These are phyloP conservation scores for Lasiurus borealis DNA, from an alignment of 2,113 vertebrate genomes.

Conservation along the genomic window DNA sequence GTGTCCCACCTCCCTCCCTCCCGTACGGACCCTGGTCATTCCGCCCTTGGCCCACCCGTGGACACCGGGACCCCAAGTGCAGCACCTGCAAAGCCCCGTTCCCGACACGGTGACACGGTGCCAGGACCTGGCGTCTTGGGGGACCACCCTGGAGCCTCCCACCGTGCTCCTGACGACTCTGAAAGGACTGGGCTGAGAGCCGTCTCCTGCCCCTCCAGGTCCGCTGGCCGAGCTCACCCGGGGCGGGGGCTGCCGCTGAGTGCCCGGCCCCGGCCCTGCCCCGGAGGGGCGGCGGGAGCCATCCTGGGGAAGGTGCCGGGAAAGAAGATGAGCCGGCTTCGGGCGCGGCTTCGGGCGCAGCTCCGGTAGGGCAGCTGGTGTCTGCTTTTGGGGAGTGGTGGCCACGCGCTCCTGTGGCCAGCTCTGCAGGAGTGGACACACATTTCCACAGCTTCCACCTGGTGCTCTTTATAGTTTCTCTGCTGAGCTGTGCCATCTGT, in stretches of 20 bases:
- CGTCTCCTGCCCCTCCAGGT: rapidly evolving
- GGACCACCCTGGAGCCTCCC: not conserved
- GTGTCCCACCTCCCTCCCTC: not conserved
- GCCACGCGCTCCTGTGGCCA: not conserved
- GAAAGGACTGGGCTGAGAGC: not conserved
- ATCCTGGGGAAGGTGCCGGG: not conserved
- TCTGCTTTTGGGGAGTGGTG: not conserved
- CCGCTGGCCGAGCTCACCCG: too few relatives aligned
- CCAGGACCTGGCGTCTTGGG: not conserved
- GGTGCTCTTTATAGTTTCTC: not conserved
- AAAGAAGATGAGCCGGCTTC: not conserved
- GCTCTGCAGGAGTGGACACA: not conserved
- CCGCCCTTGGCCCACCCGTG: not conserved
- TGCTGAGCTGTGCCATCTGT: not conserved
- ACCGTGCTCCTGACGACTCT: not conserved
- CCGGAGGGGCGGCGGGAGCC: not conserved
- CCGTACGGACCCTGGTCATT: not conserved
- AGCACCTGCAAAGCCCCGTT: not conserved
- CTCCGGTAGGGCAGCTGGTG: rapidly evolving
- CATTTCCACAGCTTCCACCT: not conserved
- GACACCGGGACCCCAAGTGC: not conserved
- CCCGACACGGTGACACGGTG: rapidly evolving
- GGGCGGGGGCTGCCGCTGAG: not conserved
- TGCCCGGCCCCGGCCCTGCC: not conserved
- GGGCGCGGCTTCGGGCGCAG: not conserved